Evolutionary conservation across 2,797 vertebrate genomes (phyloP).

Genomic region (Notolabrus celidotus): DNA sequence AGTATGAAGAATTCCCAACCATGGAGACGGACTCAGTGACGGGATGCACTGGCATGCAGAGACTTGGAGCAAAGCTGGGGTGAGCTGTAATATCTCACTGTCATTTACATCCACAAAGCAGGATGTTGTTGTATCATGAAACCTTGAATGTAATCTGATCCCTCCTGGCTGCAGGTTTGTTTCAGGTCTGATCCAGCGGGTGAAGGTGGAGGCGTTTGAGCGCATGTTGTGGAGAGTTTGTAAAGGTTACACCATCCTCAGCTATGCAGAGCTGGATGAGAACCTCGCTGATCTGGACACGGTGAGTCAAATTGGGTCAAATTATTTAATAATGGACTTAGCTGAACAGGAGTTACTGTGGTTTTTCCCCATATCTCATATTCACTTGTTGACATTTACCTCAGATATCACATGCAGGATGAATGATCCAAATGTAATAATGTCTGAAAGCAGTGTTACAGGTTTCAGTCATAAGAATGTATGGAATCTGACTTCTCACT

Average conservation of each 20-base stretch:
- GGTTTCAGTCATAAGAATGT: too few relatives aligned
- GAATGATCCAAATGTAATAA: too few relatives aligned
- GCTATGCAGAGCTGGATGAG: conserved; percentile 92
- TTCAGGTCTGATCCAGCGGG: conserved; percentile 93
- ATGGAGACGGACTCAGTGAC: conserved; percentile 90
- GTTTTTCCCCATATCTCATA: too few relatives aligned
- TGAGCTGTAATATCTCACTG: conserved; percentile 71
- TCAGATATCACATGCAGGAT: too few relatives aligned
- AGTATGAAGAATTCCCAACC: conserved; percentile 94
- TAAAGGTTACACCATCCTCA: conserved; percentile 96
- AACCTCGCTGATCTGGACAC: conserved; percentile 92
- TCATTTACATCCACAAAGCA: background rate
- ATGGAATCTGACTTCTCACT: too few relatives aligned
- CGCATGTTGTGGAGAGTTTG: conserved; percentile 97
- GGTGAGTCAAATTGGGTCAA: conserved; percentile 82
- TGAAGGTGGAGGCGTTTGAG: conserved; percentile 96
- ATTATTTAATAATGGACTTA: too few relatives aligned
- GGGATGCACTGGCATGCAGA: conserved; percentile 93
- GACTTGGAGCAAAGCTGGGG: conserved; percentile 96
- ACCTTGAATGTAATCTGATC: background rate
- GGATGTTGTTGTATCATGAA: background rate
- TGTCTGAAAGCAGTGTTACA: too few relatives aligned
- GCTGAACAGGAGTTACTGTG: too few relatives aligned
- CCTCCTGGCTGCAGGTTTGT: conserved; percentile 87
- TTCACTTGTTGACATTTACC: too few relatives aligned